Evolutionary conservation across 1,140 invertebrate species (phyloP).

Genomic region (Trichonephila inaurata): DNA sequence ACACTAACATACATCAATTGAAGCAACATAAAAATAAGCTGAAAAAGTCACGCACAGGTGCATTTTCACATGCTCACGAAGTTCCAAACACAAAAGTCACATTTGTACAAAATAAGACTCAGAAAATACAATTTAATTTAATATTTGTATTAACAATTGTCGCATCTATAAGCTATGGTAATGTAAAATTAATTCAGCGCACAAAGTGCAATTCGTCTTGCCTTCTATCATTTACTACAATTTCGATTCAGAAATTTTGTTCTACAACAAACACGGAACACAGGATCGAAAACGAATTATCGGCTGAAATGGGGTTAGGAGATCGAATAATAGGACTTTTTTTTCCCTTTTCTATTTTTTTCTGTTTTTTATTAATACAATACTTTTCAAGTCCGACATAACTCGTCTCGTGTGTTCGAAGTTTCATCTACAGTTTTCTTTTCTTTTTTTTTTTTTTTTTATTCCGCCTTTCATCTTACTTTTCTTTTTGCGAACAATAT

Average conservation of each 20-base stretch:
- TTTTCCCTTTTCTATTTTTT: background rate
- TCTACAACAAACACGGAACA: background rate
- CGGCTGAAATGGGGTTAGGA: constrained; percentile 12
- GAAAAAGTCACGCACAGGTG: background rate
- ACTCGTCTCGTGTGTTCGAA: constrained; percentile 22
- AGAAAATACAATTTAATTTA: background rate
- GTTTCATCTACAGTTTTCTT: constrained; percentile 29
- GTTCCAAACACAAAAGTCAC: background rate
- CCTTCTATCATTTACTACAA: background rate
- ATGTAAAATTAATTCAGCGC: background rate
- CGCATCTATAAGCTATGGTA: background rate
- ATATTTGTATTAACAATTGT: background rate
- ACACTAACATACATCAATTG: background rate
- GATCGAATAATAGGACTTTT: constrained; percentile 49
- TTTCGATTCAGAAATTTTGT: constrained; percentile 14
- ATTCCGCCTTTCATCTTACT: background rate
- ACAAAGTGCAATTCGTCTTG: background rate
- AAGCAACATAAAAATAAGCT: background rate
- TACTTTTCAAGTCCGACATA: background rate
- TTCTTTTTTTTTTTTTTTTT: too few relatives aligned
- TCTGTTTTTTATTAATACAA: background rate
- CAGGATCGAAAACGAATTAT: constrained; percentile 45
- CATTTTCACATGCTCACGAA: background rate
- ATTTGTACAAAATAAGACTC: background rate
- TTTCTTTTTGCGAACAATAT: constrained; percentile 24